A percentile compares a stretch with the other conserved stretches of the same genome.
These are phyloP conservation scores for Arenicola marina DNA, from an alignment of 2,888 invertebrate species.

Conservation along the genomic window DNA sequence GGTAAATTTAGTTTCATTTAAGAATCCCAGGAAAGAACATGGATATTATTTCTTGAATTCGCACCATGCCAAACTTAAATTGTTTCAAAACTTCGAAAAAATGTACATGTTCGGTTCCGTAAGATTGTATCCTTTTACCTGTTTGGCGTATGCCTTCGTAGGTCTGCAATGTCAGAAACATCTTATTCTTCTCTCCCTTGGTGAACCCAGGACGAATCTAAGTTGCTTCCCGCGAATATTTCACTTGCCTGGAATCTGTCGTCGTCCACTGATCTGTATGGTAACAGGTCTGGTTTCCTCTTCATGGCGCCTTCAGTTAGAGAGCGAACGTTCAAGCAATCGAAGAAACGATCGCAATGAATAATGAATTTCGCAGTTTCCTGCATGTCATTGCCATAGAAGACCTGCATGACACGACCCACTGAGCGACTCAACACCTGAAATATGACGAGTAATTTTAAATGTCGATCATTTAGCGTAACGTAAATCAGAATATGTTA, in stretches of 20 bases:
- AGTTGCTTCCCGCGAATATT: not conserved
- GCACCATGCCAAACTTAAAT: too few species aligned
- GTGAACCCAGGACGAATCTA: not conserved
- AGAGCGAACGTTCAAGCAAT: not conserved
- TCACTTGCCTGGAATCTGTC: not conserved
- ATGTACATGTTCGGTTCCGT: too few species aligned
- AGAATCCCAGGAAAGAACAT: too few species aligned
- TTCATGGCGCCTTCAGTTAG: not conserved
- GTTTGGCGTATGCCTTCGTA: not conserved
- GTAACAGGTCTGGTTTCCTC: not conserved
- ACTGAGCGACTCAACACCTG: not conserved
- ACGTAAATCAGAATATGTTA: not conserved
- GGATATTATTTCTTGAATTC: too few species aligned
- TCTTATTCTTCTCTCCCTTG: not conserved
- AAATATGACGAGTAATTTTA: too few species aligned
- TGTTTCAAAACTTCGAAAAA: too few species aligned
- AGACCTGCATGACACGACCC: not conserved
- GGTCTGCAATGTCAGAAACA: not conserved
- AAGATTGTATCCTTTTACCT: constrained; percentile 1
- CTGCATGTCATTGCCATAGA: not conserved
- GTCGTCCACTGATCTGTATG: not conserved
- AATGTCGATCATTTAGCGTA: too few species aligned
- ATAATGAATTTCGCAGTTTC: not conserved
- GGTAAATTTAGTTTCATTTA: too few species aligned
- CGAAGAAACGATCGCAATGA: not conserved